Conservation (phyloP, 1,140 invertebrate genomes). For the Zophobas atratus region DNA sequence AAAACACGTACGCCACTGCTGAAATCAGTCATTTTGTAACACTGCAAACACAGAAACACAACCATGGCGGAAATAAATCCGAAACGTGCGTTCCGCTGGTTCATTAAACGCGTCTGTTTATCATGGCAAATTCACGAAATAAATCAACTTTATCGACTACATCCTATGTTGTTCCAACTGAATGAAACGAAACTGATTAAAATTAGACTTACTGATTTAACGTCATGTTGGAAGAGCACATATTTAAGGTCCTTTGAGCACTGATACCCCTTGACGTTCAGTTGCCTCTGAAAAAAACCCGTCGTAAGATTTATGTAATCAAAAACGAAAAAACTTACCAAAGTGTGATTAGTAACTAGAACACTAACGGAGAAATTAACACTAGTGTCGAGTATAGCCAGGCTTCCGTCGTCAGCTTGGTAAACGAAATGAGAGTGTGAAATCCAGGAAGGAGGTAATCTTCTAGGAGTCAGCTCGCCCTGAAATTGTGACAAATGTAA, state of each 20-base stretch:
- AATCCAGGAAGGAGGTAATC: constrained; percentile 84
- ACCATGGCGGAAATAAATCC: background rate
- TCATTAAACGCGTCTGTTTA: constrained; percentile 32
- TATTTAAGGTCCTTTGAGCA: constrained; percentile 85
- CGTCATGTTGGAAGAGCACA: constrained; percentile 88
- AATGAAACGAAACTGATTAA: constrained; percentile 24
- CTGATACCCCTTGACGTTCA: constrained; percentile 87
- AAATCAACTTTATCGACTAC: constrained; percentile 36
- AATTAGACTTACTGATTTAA: constrained; percentile 81
- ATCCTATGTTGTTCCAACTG: constrained; percentile 16
- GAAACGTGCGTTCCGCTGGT: constrained; percentile 20
- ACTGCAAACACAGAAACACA: no score
- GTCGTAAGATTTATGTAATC: background rate
- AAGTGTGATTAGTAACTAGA: constrained; percentile 87
- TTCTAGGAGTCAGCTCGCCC: constrained; percentile 81
- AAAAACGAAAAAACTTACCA: constrained; percentile 73
- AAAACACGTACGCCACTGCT: no score
- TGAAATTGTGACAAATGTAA: constrained; percentile 64
- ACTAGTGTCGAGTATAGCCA: constrained; percentile 82
- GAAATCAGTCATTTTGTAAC: no score
- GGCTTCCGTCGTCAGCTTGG: constrained; percentile 86
- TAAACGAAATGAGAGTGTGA: constrained; percentile 85
- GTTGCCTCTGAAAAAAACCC: constrained; percentile 78
- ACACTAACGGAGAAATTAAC: constrained; percentile 80
- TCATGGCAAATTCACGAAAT: constrained; percentile 23